Evolutionary conservation across 2,113 vertebrate species (phyloP).

Genomic region (Cichladusa arquata): DNA sequence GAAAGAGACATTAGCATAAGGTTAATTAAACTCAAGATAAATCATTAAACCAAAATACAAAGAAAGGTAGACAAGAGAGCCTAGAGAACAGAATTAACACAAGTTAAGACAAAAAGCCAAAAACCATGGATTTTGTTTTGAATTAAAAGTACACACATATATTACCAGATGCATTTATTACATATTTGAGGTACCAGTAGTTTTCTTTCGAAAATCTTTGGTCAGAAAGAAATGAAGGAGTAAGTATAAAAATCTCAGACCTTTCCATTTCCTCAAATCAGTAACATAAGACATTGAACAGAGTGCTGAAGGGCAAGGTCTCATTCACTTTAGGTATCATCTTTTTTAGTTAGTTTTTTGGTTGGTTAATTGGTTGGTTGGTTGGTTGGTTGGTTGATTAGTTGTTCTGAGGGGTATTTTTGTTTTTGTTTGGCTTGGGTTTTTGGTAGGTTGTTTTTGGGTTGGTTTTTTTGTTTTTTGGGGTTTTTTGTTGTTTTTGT

Average conservation of each 20-base stretch:
- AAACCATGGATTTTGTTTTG: background rate
- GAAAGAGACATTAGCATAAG: background rate
- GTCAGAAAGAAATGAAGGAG: background rate
- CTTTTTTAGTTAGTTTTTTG: no score
- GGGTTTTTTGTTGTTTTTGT: no score
- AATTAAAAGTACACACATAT: background rate
- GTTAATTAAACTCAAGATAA: slow-evolving; percentile 35
- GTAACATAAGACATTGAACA: background rate
- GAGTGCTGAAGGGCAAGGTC: background rate
- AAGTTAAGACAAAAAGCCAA: background rate
- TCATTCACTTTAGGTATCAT: background rate
- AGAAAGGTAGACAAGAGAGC: background rate
- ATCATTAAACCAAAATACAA: background rate
- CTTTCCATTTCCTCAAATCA: fast-evolving
- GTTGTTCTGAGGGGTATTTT: no score
- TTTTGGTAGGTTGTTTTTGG: background rate
- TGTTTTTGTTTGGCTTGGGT: background rate
- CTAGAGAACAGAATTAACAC: background rate
- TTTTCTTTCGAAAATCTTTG: background rate
- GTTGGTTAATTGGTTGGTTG: background rate
- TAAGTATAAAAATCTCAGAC: background rate
- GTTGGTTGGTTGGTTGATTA: background rate
- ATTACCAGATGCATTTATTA: background rate
- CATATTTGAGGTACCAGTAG: background rate
- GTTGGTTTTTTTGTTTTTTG: no score